Percentiles rank a stretch among this genome's conserved stretches.
Conservation (phyloP, 1,140 invertebrate genomes). For the Philaenus spumarius region DNA sequence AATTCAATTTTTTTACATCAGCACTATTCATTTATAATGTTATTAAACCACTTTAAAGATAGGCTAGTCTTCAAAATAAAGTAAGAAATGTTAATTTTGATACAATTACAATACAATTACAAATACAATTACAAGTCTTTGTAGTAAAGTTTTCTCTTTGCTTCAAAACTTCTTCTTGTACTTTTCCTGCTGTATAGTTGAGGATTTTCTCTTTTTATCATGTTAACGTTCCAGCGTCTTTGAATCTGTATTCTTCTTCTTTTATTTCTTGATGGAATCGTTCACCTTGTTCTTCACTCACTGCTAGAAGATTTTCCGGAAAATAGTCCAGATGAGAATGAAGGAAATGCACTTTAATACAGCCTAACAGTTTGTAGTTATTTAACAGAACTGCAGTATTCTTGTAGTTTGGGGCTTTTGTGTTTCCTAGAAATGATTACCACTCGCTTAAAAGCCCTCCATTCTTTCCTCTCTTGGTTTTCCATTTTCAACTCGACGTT, state of each 20-base stretch:
- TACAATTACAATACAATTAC: too few relatives aligned
- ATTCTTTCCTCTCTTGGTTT: neutral
- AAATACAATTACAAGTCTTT: neutral
- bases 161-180: slow-evolving; percentile 11
- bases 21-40: slow-evolving; percentile 6
- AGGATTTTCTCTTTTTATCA: slow-evolving; percentile 31
- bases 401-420: slow-evolving; percentile 30
- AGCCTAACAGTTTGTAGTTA: slow-evolving; percentile 29
- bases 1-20: slow-evolving; percentile 5
- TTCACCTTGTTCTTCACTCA: slow-evolving; percentile 39
- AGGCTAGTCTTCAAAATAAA: neutral
- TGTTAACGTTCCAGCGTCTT: slow-evolving; percentile 33
- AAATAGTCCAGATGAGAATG: slow-evolving; percentile 39
- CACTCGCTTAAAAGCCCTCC: slow-evolving; percentile 5
- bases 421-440: neutral
- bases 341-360: slow-evolving; percentile 38
- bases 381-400: slow-evolving; percentile 24
- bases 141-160: neutral
- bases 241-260: slow-evolving; percentile 36
- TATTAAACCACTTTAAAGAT: neutral
- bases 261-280: slow-evolving; percentile 39
- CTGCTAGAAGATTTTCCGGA: slow-evolving; percentile 32
- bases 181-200: slow-evolving; percentile 13
- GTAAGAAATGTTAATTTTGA: neutral
- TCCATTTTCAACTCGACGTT: slow-evolving; percentile 21